Evolutionary conservation across 2,113 vertebrate species (phyloP), one percentile per base, ranked within the genome.

Genomic region (Rhynchopsitta pachyrhyncha): DNA sequence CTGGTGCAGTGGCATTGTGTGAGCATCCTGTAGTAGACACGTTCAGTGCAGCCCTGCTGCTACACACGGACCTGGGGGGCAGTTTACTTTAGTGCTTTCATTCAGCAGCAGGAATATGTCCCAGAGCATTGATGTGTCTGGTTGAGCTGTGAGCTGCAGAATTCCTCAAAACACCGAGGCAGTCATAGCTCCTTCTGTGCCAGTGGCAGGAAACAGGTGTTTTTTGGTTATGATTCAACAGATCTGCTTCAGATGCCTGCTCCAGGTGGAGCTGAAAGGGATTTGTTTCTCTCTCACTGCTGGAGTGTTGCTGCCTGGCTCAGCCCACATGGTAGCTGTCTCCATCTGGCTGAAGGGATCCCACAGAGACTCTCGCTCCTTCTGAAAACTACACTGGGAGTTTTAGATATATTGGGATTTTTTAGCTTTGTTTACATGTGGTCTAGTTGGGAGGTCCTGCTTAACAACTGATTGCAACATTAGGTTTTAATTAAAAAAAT

Each of bases 151-250:
- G 29, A 46, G 44, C 22, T 71, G 22, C n/a, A 52, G n/a, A 25
- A 22, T 52, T 64, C n/a, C 18, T 42, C 1, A 0, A 35, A 33
- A 19, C 33, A 9, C 28, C 0, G 0, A 17, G 66, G 8, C 0
- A 3, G 4, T 10, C 31, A 15, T 60, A 49, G 41, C 10, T 62
- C 9, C n/a, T 47, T 18, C 28, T 11, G 9, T 41, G 9, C 5
- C 35, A 47, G 20, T 14, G 39, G 33, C 20, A 27, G 33, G 44
- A 13, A 62, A 39, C 2, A 11, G 7, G 24, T 25, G 23, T 2
- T 3, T 55, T 33, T 55, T 3, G 57, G 16, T 47, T 64, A 17
- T 0, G 0, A 17, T 46, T 64, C 47, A 20, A 53, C 47, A 22
- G 25, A 31, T 37, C 42, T 1, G 0, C 57, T 63, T 50, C 1